A percentile compares a stretch with the other conserved stretches of the same genome.
Evolutionary conservation across 2,113 vertebrate genomes (phyloP).

Genomic region (Amblyornis subalaris): DNA sequence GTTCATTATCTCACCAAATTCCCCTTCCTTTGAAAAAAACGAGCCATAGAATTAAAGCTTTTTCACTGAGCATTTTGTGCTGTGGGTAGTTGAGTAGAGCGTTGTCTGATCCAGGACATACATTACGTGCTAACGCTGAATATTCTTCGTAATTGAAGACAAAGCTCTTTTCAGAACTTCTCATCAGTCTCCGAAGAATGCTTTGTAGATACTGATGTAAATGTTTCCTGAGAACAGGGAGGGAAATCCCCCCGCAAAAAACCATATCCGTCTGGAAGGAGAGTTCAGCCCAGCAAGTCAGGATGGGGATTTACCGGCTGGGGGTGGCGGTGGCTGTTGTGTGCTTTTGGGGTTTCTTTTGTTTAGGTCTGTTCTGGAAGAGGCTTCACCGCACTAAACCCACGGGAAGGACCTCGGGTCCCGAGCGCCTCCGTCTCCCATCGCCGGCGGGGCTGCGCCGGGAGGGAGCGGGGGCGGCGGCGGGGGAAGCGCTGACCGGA

Average conservation of each 20-base stretch:
- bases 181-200: background rate
- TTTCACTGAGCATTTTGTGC: background rate
- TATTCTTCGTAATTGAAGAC: background rate
- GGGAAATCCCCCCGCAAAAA: background rate
- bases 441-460: background rate
- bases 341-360: background rate
- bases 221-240: background rate
- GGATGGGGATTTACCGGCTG: background rate
- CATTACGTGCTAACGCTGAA: background rate
- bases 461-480: background rate
- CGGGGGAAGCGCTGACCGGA: background rate
- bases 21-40: background rate
- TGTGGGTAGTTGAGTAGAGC: background rate
- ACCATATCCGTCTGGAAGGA: background rate
- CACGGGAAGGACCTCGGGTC: background rate
- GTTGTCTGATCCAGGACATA: background rate
- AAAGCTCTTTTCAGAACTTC: background rate
- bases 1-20: background rate
- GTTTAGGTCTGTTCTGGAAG: background rate
- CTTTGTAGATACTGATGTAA: background rate
- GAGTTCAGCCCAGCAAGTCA: background rate
- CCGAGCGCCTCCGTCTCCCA: background rate
- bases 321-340: rapidly evolving
- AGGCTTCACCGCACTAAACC: background rate
- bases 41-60: background rate